phyloP scores from a whole-genome alignment of 2,113 vertebrate species.

The Sterna hirundo region DNA sequence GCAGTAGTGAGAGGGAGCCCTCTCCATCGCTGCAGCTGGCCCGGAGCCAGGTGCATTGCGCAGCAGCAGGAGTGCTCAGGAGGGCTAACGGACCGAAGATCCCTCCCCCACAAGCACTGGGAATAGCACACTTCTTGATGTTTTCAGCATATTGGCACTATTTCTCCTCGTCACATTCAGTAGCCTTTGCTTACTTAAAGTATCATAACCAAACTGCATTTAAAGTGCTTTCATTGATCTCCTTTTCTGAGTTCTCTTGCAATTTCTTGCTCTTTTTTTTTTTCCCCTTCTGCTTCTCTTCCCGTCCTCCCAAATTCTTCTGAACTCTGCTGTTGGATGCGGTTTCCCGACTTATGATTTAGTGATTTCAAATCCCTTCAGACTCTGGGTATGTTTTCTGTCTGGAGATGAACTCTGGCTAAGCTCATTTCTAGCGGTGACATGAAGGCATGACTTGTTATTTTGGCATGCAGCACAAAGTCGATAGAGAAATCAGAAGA shows the following conservation, averaged over 20 bases:
- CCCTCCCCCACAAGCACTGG: neutral
- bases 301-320: neutral
- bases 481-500: slow-evolving; percentile 42
- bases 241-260: neutral
- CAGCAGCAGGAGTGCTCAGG: neutral
- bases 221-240: neutral
- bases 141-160: neutral
- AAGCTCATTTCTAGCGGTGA: slow-evolving; percentile 51
- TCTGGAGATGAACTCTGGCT: slow-evolving; percentile 52
- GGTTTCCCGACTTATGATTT: neutral
- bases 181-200: neutral
- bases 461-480: slow-evolving; percentile 46
- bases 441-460: slow-evolving; percentile 47
- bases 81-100: neutral
- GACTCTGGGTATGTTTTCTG: slow-evolving; percentile 36
- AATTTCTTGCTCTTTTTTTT: neutral
- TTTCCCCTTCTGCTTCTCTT: neutral
- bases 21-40: neutral
- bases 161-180: neutral
- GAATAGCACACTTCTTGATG: neutral
- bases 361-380: slow-evolving; percentile 38
- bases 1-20: neutral
- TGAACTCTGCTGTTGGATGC: neutral
- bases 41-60: neutral
- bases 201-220: neutral